Evolutionary conservation across 1,140 invertebrate species (phyloP).

Genomic region (Centruroides vittatus): DNA sequence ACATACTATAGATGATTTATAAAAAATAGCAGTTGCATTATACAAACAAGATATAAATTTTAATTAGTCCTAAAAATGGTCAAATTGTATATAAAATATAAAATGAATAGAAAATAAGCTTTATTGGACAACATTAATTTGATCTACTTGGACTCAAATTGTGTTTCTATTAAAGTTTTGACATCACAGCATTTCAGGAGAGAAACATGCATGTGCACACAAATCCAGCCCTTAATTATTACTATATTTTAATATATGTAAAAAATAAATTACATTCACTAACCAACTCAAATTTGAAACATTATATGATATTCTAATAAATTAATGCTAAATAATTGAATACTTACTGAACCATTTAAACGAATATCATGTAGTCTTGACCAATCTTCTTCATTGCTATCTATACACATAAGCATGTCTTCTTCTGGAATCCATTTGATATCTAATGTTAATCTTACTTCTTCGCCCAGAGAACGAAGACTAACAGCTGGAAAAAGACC

Average conservation of each 20-base stretch:
- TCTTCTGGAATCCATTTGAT: constrained; percentile 31
- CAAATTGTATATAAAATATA: too few relatives aligned
- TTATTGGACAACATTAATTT: too few relatives aligned
- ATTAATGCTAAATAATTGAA: not conserved
- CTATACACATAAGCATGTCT: constrained; percentile 37
- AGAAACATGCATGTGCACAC: too few relatives aligned
- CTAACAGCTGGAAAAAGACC: constrained; percentile 32
- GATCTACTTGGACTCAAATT: too few relatives aligned
- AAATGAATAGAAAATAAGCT: too few relatives aligned
- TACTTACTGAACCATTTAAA: constrained; percentile 35
- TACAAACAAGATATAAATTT: too few relatives aligned
- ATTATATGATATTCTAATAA: not conserved
- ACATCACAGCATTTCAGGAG: too few relatives aligned
- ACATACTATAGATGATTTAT: too few relatives aligned
- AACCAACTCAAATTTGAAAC: not conserved
- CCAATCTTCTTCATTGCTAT: constrained; percentile 42
- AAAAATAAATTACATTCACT: not conserved
- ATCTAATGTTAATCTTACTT: constrained; percentile 28
- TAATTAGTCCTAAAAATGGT: too few relatives aligned
- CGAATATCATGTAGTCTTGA: constrained; percentile 37
- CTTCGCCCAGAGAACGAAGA: constrained; percentile 32
- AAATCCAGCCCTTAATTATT: not conserved
- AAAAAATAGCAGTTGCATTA: too few relatives aligned
- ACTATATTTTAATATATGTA: too few relatives aligned
- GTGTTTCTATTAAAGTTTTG: too few relatives aligned